Conservation (phyloP, 2,113 vertebrate genomes). For the Ploceus nigricollis region DNA sequence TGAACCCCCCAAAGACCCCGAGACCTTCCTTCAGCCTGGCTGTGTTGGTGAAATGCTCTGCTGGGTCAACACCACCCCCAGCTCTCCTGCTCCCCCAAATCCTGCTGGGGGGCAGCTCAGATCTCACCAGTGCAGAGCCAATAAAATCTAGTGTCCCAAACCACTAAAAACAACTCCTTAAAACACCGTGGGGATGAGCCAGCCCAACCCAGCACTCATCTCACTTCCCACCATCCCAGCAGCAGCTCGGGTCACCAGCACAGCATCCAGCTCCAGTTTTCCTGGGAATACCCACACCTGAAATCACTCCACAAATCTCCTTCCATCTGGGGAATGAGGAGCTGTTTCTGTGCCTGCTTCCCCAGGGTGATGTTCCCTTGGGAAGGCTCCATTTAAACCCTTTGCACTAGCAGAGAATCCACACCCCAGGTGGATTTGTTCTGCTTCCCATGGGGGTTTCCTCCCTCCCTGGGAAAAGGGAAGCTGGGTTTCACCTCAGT, state of each 20-base stretch:
- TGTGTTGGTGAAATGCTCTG: not conserved
- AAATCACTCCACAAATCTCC: fast-evolving
- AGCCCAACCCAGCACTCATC: not conserved
- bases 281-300: not conserved
- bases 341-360: fast-evolving
- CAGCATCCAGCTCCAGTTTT: not conserved
- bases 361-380: not conserved
- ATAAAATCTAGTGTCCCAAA: fast-evolving
- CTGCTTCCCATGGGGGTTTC: not conserved
- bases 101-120: not conserved
- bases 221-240: not conserved
- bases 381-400: not conserved
- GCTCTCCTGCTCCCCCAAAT: not conserved
- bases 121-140: not conserved
- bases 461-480: not conserved
- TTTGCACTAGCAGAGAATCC: not conserved
- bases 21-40: not conserved
- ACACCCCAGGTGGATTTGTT: fast-evolving
- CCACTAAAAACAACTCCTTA: not conserved
- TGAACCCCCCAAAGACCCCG: fast-evolving
- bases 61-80: not conserved
- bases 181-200: fast-evolving
- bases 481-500: not conserved
- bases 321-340: fast-evolving
- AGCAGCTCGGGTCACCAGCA: not conserved